Percentiles rank a stretch among this genome's conserved stretches.
Evolutionary conservation across 1,140 invertebrate species (phyloP).

Genomic region (Drosophila grimshawi): DNA sequence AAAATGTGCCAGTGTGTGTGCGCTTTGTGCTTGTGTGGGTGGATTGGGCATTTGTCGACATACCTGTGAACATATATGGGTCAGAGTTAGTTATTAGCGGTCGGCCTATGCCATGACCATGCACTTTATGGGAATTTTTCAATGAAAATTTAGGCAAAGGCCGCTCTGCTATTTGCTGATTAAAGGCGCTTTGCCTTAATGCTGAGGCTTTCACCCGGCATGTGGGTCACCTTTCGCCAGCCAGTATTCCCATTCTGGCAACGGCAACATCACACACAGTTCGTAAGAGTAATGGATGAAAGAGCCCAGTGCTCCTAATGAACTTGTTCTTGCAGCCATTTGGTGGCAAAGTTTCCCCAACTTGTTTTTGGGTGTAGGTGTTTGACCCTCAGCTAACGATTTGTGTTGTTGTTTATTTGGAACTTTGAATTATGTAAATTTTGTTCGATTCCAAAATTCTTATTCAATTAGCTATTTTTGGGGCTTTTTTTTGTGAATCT

Average conservation of each 20-base stretch:
- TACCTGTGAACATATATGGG: constrained; percentile 36
- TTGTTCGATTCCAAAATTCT: constrained; percentile 52
- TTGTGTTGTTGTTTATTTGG: constrained; percentile 27
- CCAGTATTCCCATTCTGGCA: constrained; percentile 29
- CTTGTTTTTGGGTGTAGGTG: constrained; percentile 62
- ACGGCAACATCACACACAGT: constrained; percentile 12
- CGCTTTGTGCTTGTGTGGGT: constrained; percentile 3
- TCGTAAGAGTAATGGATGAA: constrained; percentile 6
- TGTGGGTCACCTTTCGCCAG: constrained; percentile 79
- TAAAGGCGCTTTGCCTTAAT: constrained; percentile 54
- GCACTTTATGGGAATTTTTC: constrained; percentile 64
- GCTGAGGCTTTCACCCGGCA: constrained; percentile 68
- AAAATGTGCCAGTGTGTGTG: constrained; percentile 44
- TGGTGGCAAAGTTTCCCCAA: constrained; percentile 40
- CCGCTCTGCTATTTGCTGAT: constrained; percentile 50
- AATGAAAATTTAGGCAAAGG: constrained; percentile 72
- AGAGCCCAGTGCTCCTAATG: constrained; percentile 52
- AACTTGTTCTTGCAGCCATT: constrained; percentile 57
- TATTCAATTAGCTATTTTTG: constrained; percentile 56
- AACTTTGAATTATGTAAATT: constrained; percentile 61
- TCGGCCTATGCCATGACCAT: constrained; percentile 65
- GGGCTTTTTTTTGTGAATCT: constrained; percentile 30
- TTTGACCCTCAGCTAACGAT: constrained; percentile 64
- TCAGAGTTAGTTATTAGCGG: constrained; percentile 75
- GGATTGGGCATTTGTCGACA: not conserved